phyloP scores from a whole-genome alignment of 1,140 invertebrate genomes.

The Chironomus tepperi region DNA sequence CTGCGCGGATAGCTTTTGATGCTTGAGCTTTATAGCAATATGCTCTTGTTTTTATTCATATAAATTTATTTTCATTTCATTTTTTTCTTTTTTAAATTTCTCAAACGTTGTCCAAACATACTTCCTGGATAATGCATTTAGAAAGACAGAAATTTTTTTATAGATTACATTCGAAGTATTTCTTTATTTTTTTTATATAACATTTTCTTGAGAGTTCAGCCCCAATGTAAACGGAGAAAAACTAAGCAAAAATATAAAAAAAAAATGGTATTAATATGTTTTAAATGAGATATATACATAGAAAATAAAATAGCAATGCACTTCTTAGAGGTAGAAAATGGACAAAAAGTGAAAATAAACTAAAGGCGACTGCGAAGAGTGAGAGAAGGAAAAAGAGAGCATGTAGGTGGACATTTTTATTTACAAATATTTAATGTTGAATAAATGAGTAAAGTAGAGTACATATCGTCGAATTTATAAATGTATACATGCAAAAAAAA shows the following conservation, averaged over 20 bases:
- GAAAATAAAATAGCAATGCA: too few species aligned
- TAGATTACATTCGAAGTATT: slow-evolving; percentile 1
- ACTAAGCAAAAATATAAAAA: not conserved
- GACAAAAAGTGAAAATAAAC: slow-evolving; percentile 21
- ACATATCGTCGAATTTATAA: not conserved
- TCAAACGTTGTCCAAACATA: not conserved
- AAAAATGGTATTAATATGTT: not conserved
- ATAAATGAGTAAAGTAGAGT: slow-evolving; percentile 12
- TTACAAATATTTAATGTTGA: slow-evolving; percentile 20
- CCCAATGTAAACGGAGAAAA: not conserved
- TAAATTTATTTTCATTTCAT: too few species aligned
- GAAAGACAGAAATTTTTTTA: not conserved
- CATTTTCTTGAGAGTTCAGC: too few species aligned
- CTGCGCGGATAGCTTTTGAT: not conserved
- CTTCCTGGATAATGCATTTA: slow-evolving; percentile 6
- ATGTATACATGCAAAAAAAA: not conserved
- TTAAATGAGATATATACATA: too few species aligned
- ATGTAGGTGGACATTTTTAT: slow-evolving; percentile 18
- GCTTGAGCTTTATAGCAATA: too few species aligned
- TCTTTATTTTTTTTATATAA: not conserved
- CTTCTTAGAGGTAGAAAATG: not conserved
- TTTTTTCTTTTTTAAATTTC: too few species aligned
- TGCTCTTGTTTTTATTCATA: too few species aligned
- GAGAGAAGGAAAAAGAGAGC: not conserved
- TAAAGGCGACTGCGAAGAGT: not conserved